Conservation (phyloP, 2,888 invertebrate species). For the Meliscaeva auricollis region DNA sequence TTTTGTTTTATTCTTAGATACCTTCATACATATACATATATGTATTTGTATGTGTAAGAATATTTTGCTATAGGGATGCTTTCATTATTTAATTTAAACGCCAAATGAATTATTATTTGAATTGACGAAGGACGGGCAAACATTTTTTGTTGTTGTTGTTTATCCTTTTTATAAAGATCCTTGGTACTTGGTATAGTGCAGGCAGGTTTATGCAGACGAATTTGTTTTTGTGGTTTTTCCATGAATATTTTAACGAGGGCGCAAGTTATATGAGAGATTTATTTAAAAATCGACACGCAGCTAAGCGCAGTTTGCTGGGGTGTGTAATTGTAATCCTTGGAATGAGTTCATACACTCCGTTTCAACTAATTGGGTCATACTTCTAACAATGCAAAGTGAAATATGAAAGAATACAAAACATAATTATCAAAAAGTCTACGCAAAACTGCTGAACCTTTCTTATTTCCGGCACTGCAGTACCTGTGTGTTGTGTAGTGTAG, state of each 20-base stretch:
- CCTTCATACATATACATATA: too few relatives aligned
- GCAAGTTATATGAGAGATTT: slow-evolving; percentile 41
- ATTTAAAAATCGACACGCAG: slow-evolving; percentile 66
- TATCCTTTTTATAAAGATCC: slow-evolving; percentile 21
- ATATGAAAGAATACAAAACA: not conserved
- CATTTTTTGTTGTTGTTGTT: slow-evolving; percentile 53
- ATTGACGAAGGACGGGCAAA: slow-evolving; percentile 62
- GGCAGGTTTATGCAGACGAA: slow-evolving; percentile 33
- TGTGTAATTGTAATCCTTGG: slow-evolving; percentile 53
- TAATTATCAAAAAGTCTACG: too few relatives aligned
- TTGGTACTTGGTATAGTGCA: not conserved
- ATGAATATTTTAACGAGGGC: slow-evolving; percentile 54
- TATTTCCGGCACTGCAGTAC: too few relatives aligned
- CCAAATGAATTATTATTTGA: slow-evolving; percentile 46
- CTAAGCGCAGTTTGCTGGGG: slow-evolving; percentile 31
- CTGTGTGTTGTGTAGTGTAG: too few relatives aligned
- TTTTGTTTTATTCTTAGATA: not conserved
- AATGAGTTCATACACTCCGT: slow-evolving; percentile 8
- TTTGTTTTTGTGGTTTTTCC: slow-evolving; percentile 45
- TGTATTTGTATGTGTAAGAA: not conserved
- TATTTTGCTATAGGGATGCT: slow-evolving; percentile 11
- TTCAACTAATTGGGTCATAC: not conserved
- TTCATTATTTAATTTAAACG: slow-evolving; percentile 63
- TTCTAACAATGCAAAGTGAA: not conserved
- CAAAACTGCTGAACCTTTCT: too few relatives aligned